Percentiles rank a stretch among this genome's conserved stretches.
These are phyloP conservation scores for Hippocampus comes DNA, from an alignment of 2,113 vertebrate genomes.

Conservation along the genomic window DNA sequence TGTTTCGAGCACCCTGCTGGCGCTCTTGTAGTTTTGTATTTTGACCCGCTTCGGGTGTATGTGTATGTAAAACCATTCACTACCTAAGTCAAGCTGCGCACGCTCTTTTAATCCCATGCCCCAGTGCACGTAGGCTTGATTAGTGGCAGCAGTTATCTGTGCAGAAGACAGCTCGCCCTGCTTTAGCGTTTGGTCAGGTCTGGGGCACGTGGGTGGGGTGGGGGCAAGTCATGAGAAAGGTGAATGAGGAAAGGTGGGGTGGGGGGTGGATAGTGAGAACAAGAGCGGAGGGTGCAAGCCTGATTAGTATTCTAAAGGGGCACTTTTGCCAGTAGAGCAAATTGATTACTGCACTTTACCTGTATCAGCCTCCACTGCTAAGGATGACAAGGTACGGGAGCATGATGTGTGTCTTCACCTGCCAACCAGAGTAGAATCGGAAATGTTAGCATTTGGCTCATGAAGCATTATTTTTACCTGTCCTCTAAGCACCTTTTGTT, in stretches of 20 bases:
- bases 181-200: slow-evolving; percentile 85
- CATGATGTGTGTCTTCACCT: slow-evolving; percentile 84
- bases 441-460: slow-evolving; percentile 25
- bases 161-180: slow-evolving; percentile 84
- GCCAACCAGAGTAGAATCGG: slow-evolving; percentile 69
- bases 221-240: slow-evolving; percentile 84
- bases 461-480: slow-evolving; percentile 1
- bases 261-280: slow-evolving; percentile 22
- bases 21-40: slow-evolving; percentile 43
- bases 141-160: slow-evolving; percentile 92
- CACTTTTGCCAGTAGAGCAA: slow-evolving; percentile 90
- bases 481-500: slow-evolving; percentile 17
- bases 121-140: slow-evolving; percentile 88
- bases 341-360: slow-evolving; percentile 97
- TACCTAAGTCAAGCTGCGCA: slow-evolving; percentile 80
- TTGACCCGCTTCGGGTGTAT: slow-evolving; percentile 27
- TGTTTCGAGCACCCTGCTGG: slow-evolving; percentile 42
- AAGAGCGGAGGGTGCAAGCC: slow-evolving; percentile 51
- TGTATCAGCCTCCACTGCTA: slow-evolving; percentile 90
- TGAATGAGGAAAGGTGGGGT: slow-evolving; percentile 57
- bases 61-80: slow-evolving; percentile 70
- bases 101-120: slow-evolving; percentile 88
- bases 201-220: slow-evolving; percentile 70
- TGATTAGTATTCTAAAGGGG: slow-evolving; percentile 93
- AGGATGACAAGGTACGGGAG: slow-evolving; percentile 87